A percentile compares a stretch with the other conserved stretches of the same genome.
phyloP scores from a whole-genome alignment of 2,888 invertebrate species.

The Subacronicta megacephala region DNA sequence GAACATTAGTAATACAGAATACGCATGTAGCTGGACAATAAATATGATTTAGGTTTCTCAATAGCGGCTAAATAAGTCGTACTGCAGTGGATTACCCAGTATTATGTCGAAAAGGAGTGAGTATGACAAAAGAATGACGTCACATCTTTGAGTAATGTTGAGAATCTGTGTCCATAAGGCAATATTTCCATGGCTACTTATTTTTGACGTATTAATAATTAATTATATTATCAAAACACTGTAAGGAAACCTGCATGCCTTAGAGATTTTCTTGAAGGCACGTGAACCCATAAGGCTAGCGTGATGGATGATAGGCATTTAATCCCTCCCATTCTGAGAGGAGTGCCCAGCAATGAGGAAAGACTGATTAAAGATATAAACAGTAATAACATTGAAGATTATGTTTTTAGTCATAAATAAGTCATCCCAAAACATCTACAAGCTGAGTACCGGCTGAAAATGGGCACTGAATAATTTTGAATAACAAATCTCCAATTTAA shows the following conservation, averaged over 20 bases:
- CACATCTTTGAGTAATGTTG: constrained; percentile 26
- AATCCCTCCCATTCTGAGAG: no score
- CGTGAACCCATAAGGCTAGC: no score
- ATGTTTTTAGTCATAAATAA: background rate
- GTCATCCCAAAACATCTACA: background rate
- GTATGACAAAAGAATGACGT: constrained; percentile 43
- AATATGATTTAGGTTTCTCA: constrained; percentile 57
- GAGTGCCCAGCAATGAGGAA: no score
- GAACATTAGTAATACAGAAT: constrained; percentile 51
- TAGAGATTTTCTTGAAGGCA: no score
- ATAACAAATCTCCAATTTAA: constrained; percentile 8
- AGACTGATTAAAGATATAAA: background rate
- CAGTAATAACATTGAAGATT: background rate
- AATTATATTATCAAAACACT: no score
- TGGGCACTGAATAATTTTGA: constrained; percentile 5
- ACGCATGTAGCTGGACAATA: constrained; percentile 52
- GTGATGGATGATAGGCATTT: no score
- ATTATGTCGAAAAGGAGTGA: constrained; percentile 27
- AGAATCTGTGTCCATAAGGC: constrained; percentile 19
- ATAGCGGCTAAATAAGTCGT: constrained; percentile 44
- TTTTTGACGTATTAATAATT: no score
- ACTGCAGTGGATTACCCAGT: constrained; percentile 42
- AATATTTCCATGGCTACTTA: constrained; percentile 10
- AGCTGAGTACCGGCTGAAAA: background rate
- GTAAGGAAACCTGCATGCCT: no score